Evolutionary conservation across 2,113 vertebrate species (phyloP), one percentile per base, ranked within the genome.

Genomic region (Columba janthina): DNA sequence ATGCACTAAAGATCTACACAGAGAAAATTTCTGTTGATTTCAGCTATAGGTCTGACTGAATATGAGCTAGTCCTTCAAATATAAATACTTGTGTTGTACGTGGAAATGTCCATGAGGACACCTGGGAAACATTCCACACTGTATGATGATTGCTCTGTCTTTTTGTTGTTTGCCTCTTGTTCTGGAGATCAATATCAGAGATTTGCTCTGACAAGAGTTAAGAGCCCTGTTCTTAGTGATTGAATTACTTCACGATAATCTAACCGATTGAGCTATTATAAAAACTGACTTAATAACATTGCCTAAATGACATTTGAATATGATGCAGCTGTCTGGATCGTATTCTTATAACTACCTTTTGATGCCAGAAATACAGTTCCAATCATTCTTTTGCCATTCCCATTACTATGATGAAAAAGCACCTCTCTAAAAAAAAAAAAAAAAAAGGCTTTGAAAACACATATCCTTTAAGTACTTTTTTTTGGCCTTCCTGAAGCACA

Each of bases 251-350:
- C 38, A 61, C 71, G n/a, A 91, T 93, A 88, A 92, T 94, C 71
- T 89, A 88, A 20, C 46, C 46, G 65, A 54, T 77, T 90, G 65
- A 95, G 88, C 91, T 96, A 61, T 79, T 96, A 93, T 67, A 91
- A 92, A 94, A 95, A 44, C 67, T 75, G 42, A 78, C 69, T 96
- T 96, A 87, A 93, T 89, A 94, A 26, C 78, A 48, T 77, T 92
- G 36, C 38, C 40, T 84, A 95, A 94, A 87, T 94, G 83, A 73
- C 53, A 95, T 94, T 95, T 96, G 90, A 95, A 95, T 94, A 95
- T 74, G 75, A 95, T 93, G 57, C 74, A 85, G 40, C 53, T 85
- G 62, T 73, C 57, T 94, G 89, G 94, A 84, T 95, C 26, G 51
- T 82, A 76, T 54, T 76, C 42, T 82, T 89, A 50, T 88, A 96